These are phyloP conservation scores for Euphydryas editha DNA, from an alignment of 2,888 invertebrate species.

Conservation along the genomic window DNA sequence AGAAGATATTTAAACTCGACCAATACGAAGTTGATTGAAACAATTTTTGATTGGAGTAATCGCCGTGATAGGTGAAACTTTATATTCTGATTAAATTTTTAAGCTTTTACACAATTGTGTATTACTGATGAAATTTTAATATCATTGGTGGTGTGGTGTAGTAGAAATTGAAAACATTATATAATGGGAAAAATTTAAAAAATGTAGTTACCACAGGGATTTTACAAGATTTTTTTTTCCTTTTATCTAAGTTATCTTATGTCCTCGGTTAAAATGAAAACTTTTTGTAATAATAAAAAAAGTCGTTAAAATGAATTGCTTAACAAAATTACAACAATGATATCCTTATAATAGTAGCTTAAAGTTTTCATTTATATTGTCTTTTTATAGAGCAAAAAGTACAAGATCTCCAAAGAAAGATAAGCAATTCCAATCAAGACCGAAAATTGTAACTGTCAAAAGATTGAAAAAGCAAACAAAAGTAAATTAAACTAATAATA, in stretches of 20 bases:
- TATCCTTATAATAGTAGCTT: neutral
- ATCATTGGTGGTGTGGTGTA: too few species aligned
- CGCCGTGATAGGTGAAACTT: constrained; percentile 50
- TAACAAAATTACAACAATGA: too few species aligned
- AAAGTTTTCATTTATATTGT: neutral
- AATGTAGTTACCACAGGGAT: too few species aligned
- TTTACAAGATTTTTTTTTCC: too few species aligned
- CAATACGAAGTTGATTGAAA: constrained; percentile 54
- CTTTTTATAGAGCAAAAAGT: neutral
- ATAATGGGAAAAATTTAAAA: too few species aligned
- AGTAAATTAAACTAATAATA: neutral
- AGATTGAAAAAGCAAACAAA: neutral
- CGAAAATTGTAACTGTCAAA: neutral
- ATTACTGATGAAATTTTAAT: too few species aligned
- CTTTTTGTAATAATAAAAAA: too few species aligned
- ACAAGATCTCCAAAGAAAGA: neutral
- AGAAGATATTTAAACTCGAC: constrained; percentile 51
- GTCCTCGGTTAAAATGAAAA: too few species aligned
- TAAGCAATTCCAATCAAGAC: neutral
- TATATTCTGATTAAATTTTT: neutral
- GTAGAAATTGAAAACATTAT: neutral
- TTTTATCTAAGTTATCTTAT: too few species aligned
- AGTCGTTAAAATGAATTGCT: too few species aligned
- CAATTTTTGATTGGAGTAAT: constrained; percentile 53
- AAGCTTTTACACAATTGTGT: too few species aligned